Evolutionary conservation across 1,140 invertebrate genomes (phyloP), one percentile per base, ranked within the genome.

Genomic region (Atopsyche davidsoni): DNA sequence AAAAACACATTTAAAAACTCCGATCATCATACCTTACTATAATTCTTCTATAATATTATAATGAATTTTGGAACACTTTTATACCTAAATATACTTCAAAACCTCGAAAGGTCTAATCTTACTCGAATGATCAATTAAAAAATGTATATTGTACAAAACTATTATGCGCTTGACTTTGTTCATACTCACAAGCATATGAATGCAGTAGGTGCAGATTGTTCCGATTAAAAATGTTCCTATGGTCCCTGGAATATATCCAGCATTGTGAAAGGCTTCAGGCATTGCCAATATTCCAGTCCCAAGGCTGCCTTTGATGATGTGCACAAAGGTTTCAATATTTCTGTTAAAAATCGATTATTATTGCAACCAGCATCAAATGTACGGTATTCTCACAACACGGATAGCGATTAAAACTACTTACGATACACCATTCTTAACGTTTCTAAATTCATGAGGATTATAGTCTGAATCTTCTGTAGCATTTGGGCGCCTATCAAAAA

Each of bases 281-380:
- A 95, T 92, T 13, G 91, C 90, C 38, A 95, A 64, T 35, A 95
- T 88, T 4, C 92, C 91, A 0, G 91, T 93, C 4, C 92, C 92
- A 44, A 94, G 77, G 62, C 90, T 92, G 17, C 86, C 87, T 62
- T 92, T 92, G 14, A 91, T 64, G 52, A 92, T 66, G 64, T 92
- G 88, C 54, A 90, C 80, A 54, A 91, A 71, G 0, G 88, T 91
- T 49, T 89, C 86, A 19, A 70, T 68, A 68, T 87, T 88, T 41
- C 87, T 89, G 60, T 10, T 69, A 63, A 60, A 55, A 55, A n/a
- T n/a, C n/a, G n/a, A n/a, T n/a, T n/a, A 55, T 55, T 24, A 28
- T n/a, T n/a, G n/a, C n/a, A 18, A n/a, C 35, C 18, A 22, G 47
- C 28, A 39, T 50, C 13, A 43, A 17, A 41, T 17, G 14, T 24